These are phyloP conservation scores for Trichonephila clavata DNA, from an alignment of 1,140 invertebrate species.

Conservation along the genomic window DNA sequence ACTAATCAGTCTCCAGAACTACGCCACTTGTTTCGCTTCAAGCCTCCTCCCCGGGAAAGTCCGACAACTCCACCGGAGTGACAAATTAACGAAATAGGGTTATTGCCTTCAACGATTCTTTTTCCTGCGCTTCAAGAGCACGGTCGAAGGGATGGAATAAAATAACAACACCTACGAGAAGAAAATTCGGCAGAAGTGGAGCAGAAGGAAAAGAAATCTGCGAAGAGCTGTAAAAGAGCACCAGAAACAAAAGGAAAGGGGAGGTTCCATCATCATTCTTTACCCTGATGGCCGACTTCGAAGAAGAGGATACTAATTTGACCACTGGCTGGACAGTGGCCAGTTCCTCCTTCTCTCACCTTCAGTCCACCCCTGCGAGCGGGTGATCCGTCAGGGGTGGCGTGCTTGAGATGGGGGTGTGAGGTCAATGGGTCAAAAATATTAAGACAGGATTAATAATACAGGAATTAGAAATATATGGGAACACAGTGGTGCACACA, in stretches of 20 bases:
- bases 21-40: neutral
- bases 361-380: neutral
- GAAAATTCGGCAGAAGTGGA: neutral
- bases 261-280: slow-evolving; percentile 10
- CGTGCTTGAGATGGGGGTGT: too few species aligned
- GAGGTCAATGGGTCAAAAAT: too few species aligned
- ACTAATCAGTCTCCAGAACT: too few species aligned
- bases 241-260: slow-evolving; percentile 1
- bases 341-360: neutral
- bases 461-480: too few species aligned
- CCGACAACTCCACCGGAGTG: neutral
- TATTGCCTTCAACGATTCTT: slow-evolving; percentile 12
- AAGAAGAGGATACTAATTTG: neutral
- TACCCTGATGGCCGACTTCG: slow-evolving; percentile 39
- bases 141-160: neutral
- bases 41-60: neutral
- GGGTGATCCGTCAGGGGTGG: too few species aligned
- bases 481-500: too few species aligned
- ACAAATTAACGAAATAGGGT: slow-evolving; percentile 31
- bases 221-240: neutral
- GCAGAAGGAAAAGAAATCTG: neutral
- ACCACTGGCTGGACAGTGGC: slow-evolving; percentile 29
- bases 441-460: too few species aligned
- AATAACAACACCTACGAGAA: neutral
- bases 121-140: neutral